Evolutionary conservation across 2,888 invertebrate species (phyloP).

Genomic region (Lepeophtheirus nordmannii): DNA sequence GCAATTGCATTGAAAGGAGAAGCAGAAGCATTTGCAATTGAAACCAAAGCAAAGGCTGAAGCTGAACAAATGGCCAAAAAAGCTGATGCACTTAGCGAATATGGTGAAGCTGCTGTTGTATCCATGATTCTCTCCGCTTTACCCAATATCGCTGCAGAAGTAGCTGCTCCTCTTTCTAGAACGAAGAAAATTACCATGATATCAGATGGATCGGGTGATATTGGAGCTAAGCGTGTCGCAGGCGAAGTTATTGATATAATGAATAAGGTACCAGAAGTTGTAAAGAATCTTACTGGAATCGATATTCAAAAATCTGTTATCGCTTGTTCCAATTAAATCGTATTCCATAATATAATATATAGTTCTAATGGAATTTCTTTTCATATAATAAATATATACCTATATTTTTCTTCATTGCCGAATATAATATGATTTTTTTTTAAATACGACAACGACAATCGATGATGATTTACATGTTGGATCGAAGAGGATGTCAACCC

Average conservation of each 20-base stretch:
- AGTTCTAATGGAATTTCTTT: too few species aligned
- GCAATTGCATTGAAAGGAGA: slow-evolving; percentile 32
- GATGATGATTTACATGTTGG: too few species aligned
- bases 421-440: too few species aligned
- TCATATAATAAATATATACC: too few species aligned
- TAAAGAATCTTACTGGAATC: slow-evolving; percentile 38
- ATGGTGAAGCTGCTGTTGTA: slow-evolving; percentile 35
- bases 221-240: slow-evolving; percentile 38
- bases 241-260: slow-evolving; percentile 39
- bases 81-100: slow-evolving; percentile 41
- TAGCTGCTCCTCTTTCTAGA: slow-evolving; percentile 37
- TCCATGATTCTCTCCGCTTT: slow-evolving; percentile 40
- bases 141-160: slow-evolving; percentile 40
- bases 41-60: slow-evolving; percentile 39
- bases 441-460: too few species aligned
- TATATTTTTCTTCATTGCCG: too few species aligned
- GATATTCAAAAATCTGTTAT: slow-evolving; percentile 30
- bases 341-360: too few species aligned
- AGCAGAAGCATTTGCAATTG: slow-evolving; percentile 39
- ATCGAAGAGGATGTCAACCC: too few species aligned
- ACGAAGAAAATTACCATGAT: slow-evolving; percentile 37
- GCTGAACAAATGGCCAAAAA: slow-evolving; percentile 42
- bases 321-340: not conserved
- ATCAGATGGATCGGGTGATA: slow-evolving; percentile 36
- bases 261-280: slow-evolving; percentile 36